These are phyloP conservation scores for Resseliella maxima DNA, from an alignment of 2,888 invertebrate genomes.

Conservation along the genomic window DNA sequence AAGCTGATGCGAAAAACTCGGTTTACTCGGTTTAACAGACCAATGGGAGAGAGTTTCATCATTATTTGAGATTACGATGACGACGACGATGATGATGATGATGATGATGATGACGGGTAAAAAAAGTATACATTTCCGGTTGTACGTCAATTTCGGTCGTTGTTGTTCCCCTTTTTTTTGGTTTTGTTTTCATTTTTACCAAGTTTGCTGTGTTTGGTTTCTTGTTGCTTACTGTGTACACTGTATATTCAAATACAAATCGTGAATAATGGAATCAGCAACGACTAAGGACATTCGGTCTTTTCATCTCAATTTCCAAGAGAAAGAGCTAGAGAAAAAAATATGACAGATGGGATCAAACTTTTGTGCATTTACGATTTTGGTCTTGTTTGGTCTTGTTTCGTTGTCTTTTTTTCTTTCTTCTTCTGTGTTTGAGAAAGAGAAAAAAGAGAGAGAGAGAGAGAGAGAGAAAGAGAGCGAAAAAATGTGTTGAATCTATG, in stretches of 20 bases:
- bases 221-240: conserved; percentile 12
- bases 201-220: not conserved
- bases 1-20: conserved; percentile 5
- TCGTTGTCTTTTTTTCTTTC: too few species aligned
- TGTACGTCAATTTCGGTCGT: conserved; percentile 36
- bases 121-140: conserved; percentile 52
- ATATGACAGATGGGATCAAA: conserved; percentile 51
- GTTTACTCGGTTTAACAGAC: not conserved
- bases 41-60: not conserved
- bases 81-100: not conserved
- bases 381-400: not conserved
- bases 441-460: not conserved
- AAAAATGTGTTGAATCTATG: conserved; percentile 5
- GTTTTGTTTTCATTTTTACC: not conserved
- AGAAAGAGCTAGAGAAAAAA: too few species aligned
- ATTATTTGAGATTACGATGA: conserved; percentile 45
- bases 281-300: not conserved
- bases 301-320: not conserved
- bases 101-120: too few species aligned
- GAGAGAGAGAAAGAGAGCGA: not conserved
- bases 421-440: too few species aligned
- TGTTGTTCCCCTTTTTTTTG: not conserved
- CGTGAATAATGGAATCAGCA: conserved; percentile 49
- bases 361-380: conserved; percentile 39
- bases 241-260: not conserved